Conservation (phyloP, 1,140 invertebrate genomes). For the Drosophila arizonae region DNA sequence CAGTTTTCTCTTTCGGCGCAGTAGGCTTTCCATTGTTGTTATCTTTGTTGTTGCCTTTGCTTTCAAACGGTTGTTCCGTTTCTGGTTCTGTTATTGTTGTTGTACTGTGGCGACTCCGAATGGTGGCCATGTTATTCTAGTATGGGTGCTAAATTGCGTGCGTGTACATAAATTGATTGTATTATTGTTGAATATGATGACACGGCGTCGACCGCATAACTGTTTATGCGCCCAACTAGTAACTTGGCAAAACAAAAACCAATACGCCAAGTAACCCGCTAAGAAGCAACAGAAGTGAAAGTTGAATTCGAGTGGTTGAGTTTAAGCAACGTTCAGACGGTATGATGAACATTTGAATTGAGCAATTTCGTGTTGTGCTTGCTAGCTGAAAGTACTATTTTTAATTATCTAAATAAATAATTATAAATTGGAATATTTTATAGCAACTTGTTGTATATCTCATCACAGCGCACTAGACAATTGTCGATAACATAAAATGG, state of each 20-base stretch:
- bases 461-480: no score
- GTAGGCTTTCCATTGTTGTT: conserved; percentile 34
- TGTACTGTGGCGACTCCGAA: conserved; percentile 50
- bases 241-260: conserved; percentile 55
- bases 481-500: no score
- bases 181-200: conserved; percentile 23
- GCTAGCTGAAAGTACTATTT: background rate
- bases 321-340: conserved; percentile 16
- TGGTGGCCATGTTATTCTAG: conserved; percentile 42
- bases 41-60: conserved; percentile 20
- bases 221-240: conserved; percentile 37
- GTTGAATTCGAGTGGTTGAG: conserved; percentile 33
- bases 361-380: background rate
- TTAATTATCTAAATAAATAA: background rate
- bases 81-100: conserved; percentile 18
- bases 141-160: conserved; percentile 50
- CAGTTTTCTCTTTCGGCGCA: conserved; percentile 54
- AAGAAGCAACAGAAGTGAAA: conserved; percentile 59
- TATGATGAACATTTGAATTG: conserved; percentile 5
- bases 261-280: conserved; percentile 42
- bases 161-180: conserved; percentile 51
- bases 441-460: no score
- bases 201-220: conserved; percentile 42
- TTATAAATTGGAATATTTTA: background rate
- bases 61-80: conserved; percentile 19